Base-by-base conservation (phyloP, 2,113 vertebrate species). In the Tachysurus vachellii region DNA sequence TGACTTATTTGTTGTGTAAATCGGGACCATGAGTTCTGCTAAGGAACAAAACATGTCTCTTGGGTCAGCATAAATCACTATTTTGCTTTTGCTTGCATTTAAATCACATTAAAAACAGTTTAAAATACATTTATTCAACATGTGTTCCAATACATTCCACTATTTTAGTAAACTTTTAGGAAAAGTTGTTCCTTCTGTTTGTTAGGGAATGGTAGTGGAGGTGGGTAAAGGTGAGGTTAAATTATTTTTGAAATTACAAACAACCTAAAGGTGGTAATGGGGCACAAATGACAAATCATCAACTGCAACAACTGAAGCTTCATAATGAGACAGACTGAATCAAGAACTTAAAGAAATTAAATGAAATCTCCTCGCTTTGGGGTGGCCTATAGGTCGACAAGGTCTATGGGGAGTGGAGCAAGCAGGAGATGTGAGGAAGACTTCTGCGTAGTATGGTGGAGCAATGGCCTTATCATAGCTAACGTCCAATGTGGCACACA, bases 1-100 rank as follows among this genome's bases (percentile, higher is more conserved):
- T 42, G 57, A 57, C 28, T 62, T 83, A 66, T 89, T 86, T 89
- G 76, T 75, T 81, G 64, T 36, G n/a, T 85, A 82, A 87, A 82
- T 56, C 21, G 11, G 75, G 62, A 54, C 21, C 23, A 79, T 77
- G 70, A 61, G 47, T 31, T 81, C 44, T 73, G 17, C 23, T 84
- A 17, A 50, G 56, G 28, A 80, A 61, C 10, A 11, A 62, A 61
- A 64, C 62, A 68, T 23, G 19, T 47, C 36, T 70, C 53, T 47
- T 57, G 57, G 80, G 80, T 31, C 73, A 59, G 26, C 61, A 82
- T 82, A 59, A 82, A 86, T 86, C 53, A 81, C 82, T 7, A 17
- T 36, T 26, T 64, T 31, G 16, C 11, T 66, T n/a, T n/a, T 66
- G 62, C 26, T 28, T 66, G 12, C 26, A 66, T 28, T 28, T 28